Conservation (phyloP, 2,113 vertebrate genomes). For the Perccottus glenii region DNA sequence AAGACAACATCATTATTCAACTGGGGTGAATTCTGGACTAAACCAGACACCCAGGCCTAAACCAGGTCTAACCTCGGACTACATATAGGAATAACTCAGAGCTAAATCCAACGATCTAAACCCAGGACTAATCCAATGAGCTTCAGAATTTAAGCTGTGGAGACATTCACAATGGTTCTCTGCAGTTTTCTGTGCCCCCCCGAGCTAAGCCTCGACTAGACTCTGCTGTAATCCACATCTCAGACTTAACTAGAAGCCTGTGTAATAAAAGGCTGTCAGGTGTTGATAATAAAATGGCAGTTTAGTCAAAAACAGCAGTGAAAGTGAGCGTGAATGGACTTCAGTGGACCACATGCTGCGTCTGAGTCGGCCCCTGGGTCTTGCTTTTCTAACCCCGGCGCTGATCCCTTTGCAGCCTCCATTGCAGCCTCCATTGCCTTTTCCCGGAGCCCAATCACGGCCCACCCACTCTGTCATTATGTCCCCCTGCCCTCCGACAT, state of each 20-base stretch:
- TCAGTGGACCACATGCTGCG: constrained; percentile 84
- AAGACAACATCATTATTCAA: too few relatives aligned
- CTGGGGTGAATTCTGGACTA: too few relatives aligned
- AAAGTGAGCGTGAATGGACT: constrained; percentile 60
- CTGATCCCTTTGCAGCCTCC: constrained; percentile 92
- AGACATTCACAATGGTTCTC: background rate
- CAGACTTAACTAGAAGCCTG: constrained; percentile 8
- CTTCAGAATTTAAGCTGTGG: background rate
- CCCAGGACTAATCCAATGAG: constrained; percentile 5
- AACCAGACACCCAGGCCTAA: too few relatives aligned
- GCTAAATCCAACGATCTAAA: background rate
- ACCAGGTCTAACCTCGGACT: background rate
- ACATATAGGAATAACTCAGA: background rate
- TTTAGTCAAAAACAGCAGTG: constrained; percentile 56
- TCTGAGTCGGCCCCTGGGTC: constrained; percentile 85
- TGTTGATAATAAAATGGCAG: constrained; percentile 62
- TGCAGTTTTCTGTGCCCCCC: background rate
- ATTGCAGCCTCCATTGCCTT: constrained; percentile 83
- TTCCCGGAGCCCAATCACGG: constrained; percentile 88
- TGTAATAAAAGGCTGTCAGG: constrained; percentile 45
- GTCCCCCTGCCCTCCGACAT: constrained; percentile 92
- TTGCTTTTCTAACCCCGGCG: constrained; percentile 99
- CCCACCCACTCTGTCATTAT: constrained; percentile 99
- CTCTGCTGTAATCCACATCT: constrained; percentile 3
- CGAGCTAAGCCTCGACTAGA: background rate